These are phyloP conservation scores for Drosophila robusta DNA, from an alignment of 2,888 invertebrate species.

Conservation along the genomic window DNA sequence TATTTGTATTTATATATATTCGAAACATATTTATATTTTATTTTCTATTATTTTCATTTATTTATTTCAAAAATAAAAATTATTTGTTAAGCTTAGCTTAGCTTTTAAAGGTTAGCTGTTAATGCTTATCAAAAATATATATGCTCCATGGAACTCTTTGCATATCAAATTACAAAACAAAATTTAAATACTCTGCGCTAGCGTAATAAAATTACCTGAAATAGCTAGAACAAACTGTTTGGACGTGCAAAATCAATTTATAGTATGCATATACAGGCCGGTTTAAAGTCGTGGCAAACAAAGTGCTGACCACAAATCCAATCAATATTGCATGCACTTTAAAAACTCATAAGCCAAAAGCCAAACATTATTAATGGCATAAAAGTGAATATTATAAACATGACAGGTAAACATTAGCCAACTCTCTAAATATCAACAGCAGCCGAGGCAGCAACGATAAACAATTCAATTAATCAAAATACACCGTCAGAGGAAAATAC, in stretches of 20 bases:
- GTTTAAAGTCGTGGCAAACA: slow-evolving; percentile 6
- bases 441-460: slow-evolving; percentile 33
- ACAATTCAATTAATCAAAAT: slow-evolving; percentile 62
- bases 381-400: slow-evolving; percentile 50
- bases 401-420: slow-evolving; percentile 43
- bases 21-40: too few relatives aligned
- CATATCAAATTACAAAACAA: too few relatives aligned
- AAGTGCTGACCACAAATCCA: slow-evolving; percentile 34
- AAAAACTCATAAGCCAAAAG: slow-evolving; percentile 49
- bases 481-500: background rate
- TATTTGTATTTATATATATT: too few relatives aligned
- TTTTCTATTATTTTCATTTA: too few relatives aligned
- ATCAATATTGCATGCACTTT: slow-evolving; percentile 57
- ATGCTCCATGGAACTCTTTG: too few relatives aligned
- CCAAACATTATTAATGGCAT: slow-evolving; percentile 56
- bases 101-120: too few relatives aligned
- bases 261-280: slow-evolving; percentile 2
- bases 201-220: background rate
- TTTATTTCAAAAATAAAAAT: too few relatives aligned
- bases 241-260: slow-evolving; percentile 2
- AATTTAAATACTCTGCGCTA: too few relatives aligned
- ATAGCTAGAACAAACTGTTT: background rate
- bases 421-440: slow-evolving; percentile 26
- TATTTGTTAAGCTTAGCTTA: too few relatives aligned
- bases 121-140: background rate